Conservation (phyloP, 2,797 vertebrate species). For the Lagocephalus sceleratus region DNA sequence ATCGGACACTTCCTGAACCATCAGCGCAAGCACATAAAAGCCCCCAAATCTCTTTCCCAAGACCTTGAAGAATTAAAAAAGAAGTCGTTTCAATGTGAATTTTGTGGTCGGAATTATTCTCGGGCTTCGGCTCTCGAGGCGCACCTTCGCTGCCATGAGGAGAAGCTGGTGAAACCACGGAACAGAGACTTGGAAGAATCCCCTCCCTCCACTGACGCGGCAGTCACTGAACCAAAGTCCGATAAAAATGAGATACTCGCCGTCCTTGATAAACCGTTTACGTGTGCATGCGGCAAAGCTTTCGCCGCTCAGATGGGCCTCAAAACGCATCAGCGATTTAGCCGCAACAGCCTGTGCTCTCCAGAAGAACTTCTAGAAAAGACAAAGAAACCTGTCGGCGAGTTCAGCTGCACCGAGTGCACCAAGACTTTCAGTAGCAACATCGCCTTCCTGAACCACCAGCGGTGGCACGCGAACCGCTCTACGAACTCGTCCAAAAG, state of each 20-base stretch:
- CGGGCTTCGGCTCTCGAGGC: slow-evolving; percentile 80
- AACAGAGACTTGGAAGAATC: slow-evolving; percentile 52
- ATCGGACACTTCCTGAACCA: slow-evolving; percentile 79
- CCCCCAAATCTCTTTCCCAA: slow-evolving; percentile 77
- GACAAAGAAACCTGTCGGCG: slow-evolving; percentile 52
- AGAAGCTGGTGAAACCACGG: slow-evolving; percentile 72
- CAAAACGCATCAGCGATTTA: slow-evolving; percentile 76
- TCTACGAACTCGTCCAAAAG: slow-evolving; percentile 48
- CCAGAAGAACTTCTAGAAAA: slow-evolving; percentile 54
- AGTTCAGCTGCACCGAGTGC: slow-evolving; percentile 73
- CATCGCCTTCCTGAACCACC: slow-evolving; percentile 67
- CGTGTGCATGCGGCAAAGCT: slow-evolving; percentile 76
- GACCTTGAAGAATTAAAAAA: slow-evolving; percentile 79
- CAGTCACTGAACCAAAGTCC: slow-evolving; percentile 43
- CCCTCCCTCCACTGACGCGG: slow-evolving; percentile 31
- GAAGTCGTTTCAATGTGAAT: slow-evolving; percentile 78
- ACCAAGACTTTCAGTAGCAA: slow-evolving; percentile 66
- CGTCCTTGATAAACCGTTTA: slow-evolving; percentile 51
- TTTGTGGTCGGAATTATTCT: slow-evolving; percentile 78
- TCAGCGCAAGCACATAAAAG: slow-evolving; percentile 74
- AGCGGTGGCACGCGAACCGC: slow-evolving; percentile 67
- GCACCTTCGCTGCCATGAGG: slow-evolving; percentile 79
- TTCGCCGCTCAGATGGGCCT: slow-evolving; percentile 67
- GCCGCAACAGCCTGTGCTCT: slow-evolving; percentile 60
- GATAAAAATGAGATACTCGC: slow-evolving; percentile 24